Evolutionary conservation across 2,113 vertebrate species (phyloP).

Genomic region (Verasper variegatus): DNA sequence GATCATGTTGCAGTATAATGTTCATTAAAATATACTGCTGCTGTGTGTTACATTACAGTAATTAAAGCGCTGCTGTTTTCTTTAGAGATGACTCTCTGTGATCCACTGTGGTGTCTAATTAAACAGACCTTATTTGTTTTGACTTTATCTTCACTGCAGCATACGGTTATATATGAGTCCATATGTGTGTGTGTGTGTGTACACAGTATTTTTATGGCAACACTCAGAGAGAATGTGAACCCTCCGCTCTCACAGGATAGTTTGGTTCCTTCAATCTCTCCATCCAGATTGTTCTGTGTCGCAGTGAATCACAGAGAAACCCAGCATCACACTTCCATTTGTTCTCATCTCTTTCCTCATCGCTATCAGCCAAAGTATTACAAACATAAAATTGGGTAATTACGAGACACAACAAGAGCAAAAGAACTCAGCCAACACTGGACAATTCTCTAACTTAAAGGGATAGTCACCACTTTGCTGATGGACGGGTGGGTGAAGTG

Average conservation of each 20-base stretch:
- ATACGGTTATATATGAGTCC: slow-evolving; percentile 22
- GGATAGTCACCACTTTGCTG: neutral
- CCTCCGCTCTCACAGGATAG: slow-evolving; percentile 34
- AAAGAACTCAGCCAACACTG: neutral
- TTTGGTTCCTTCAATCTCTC: slow-evolving; percentile 22
- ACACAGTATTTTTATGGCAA: slow-evolving; percentile 32
- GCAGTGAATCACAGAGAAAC: slow-evolving; percentile 50
- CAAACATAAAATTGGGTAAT: slow-evolving; percentile 15
- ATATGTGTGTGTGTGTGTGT: slow-evolving; percentile 36
- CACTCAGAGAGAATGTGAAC: slow-evolving; percentile 49
- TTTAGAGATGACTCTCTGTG: slow-evolving; percentile 27
- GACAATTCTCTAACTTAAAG: too few relatives aligned
- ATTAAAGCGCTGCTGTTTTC: slow-evolving; percentile 30
- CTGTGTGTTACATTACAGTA: slow-evolving; percentile 15
- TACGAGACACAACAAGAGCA: neutral
- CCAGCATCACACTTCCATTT: too few relatives aligned
- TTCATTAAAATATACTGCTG: slow-evolving; percentile 24
- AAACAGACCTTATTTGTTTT: slow-evolving; percentile 48
- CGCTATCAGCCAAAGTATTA: slow-evolving; percentile 22
- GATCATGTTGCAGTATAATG: slow-evolving; percentile 5
- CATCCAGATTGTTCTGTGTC: slow-evolving; percentile 30
- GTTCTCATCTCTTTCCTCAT: slow-evolving; percentile 14
- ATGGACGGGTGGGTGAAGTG: too few relatives aligned
- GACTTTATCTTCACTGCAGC: slow-evolving; percentile 75
- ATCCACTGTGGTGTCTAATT: slow-evolving; percentile 32